A percentile compares a stretch with the other conserved stretches of the same genome.
These are phyloP conservation scores for Xylophagus ater DNA, from an alignment of 2,888 invertebrate species.

Conservation along the genomic window DNA sequence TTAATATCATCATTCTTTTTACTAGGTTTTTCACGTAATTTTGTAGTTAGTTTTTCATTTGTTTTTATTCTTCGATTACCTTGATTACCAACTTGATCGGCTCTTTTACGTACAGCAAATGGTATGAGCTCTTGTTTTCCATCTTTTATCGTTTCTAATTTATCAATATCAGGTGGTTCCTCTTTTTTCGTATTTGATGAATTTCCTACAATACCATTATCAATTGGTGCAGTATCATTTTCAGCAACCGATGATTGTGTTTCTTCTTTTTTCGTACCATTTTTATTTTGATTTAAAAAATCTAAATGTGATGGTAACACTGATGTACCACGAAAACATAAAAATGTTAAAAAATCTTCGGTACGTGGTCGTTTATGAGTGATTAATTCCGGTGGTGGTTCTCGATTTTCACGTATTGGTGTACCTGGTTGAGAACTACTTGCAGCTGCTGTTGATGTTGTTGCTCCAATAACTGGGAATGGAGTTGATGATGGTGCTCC, in stretches of 20 bases:
- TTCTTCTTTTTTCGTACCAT: constrained; percentile 15
- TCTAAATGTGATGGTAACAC: constrained; percentile 60
- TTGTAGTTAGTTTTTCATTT: constrained; percentile 48
- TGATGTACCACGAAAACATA: constrained; percentile 69
- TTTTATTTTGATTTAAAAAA: constrained; percentile 47
- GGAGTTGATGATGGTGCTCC: constrained; percentile 46
- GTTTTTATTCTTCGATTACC: constrained; percentile 39
- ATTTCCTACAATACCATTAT: background rate
- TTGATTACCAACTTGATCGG: constrained; percentile 38
- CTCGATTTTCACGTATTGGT: constrained; percentile 50
- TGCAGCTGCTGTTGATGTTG: constrained; percentile 23
- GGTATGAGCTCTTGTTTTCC: constrained; percentile 29
- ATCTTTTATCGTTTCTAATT: constrained; percentile 8
- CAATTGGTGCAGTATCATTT: background rate
- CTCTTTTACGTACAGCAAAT: constrained; percentile 47
- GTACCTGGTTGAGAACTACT: constrained; percentile 32
- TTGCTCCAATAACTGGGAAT: constrained; percentile 26
- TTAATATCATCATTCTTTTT: constrained; percentile 34
- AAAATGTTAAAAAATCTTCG: constrained; percentile 74
- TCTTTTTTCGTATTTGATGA: constrained; percentile 9
- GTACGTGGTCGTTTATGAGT: constrained; percentile 62
- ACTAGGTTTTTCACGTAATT: constrained; percentile 35
- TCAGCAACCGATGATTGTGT: constrained; percentile 9
- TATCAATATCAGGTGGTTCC: constrained; percentile 12
- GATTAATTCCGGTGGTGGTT: constrained; percentile 50